Base-by-base conservation (phyloP, 2,888 invertebrate genomes). In the Acanthosoma haemorrhoidale region DNA sequence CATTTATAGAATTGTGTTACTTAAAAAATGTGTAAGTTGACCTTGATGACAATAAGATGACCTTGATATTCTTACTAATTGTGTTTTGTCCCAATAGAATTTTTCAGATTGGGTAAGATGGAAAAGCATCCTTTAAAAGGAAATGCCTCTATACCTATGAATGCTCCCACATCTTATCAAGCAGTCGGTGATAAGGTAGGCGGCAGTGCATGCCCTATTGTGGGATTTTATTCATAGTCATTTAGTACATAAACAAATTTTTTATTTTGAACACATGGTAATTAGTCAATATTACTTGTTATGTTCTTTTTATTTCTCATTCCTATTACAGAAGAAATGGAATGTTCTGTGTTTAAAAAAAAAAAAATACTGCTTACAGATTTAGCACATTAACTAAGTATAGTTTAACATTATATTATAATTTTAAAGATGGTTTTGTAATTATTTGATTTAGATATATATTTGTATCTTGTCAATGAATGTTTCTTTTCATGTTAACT, bases 91-190 rank as follows among this genome's bases (percentile, higher is more conserved):
- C 32, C 58, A 39, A 25, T 67, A 70, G 67, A 59, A 57, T 72
- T 72, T 68, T 72, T 72, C 71, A 36, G 61, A 68, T 63, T 69
- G 43, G 68, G 71, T 61, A 78, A 79, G 77, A 88, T 88, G 88
- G 88, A 88, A 85, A 88, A 86, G 81, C 87, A 84, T 82, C 88
- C 88, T 79, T 81, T 88, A 79, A 88, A 86, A 81, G 85, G 85
- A 77, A 81, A 81, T 75, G 76, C 78, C 57, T 80, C 83, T 76
- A 80, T 82, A 76, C 81, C 83, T 75, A 80, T 81, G 76, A 82
- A 81, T 76, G 81, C 80, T 77, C 82, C 83, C 75, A 82, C 84
- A 68, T 82, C 83, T 73, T 86, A 86, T 80, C 86, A 86, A 79
- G 83, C 86, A 73, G 84, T 85, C 76, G 81, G 81, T 78, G 85